Evolutionary conservation across 2,888 invertebrate genomes (phyloP), one percentile per base, ranked within the genome.

Genomic region (Steinernema scapterisci): DNA sequence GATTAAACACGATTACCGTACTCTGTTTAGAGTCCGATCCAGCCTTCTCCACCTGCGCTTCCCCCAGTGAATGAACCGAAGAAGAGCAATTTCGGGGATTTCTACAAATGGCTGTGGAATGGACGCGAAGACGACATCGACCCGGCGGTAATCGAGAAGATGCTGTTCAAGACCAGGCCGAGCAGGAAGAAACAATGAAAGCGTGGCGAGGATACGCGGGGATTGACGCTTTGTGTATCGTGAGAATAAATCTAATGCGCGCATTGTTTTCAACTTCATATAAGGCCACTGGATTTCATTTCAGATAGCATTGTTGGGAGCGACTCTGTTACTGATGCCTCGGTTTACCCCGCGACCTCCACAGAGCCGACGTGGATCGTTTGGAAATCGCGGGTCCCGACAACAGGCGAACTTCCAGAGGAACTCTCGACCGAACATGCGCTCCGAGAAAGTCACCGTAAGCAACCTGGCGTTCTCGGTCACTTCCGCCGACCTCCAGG

Each of bases 61-160:
- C 31, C 63, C 5, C 31, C 63, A 7, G 63, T 16, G 63, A 63
- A 25, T 16, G 31, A 16, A 25, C 7, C 31, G 1, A 27, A 16
- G 31, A 63, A 63, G 63, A 63, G 63, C 63, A 63, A 63, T 63
- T 63, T 63, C 31, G 27, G 16, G 16, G 63, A 63, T 31, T 63
- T 27, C 31, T 63, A 63, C 63, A 31, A 9, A 31, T 63, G 63
- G 63, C 63, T 63, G 31, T 63, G 63, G 63, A 63, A 63, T 27
- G 63, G 63, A 31, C 63, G 63, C 27, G 63, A 63, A n/a, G 63
- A 63, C 63, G 63, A 63, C 63, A 63, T 63, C 27, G 63, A 63
- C 7, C 31, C 21, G 1, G 31, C 6, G 16, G 9, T 27, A 9
- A 63, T 63, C 27, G 63, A 63, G 63, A 63, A 63, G 31, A 63